Conservation (phyloP, 2,113 vertebrate genomes). For the Nymphicus hollandicus region DNA sequence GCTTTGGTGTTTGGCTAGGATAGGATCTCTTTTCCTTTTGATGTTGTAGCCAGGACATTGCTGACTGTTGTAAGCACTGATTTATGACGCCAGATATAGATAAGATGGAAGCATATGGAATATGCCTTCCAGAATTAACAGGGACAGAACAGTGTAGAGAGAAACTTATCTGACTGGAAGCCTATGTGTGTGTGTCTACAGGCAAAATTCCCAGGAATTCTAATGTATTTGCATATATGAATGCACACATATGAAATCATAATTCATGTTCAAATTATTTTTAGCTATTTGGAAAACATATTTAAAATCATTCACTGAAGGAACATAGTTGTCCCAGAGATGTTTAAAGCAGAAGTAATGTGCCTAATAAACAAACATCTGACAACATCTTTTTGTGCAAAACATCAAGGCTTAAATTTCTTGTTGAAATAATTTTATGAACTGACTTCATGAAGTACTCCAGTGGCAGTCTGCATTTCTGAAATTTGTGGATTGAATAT, state of each 20-base stretch:
- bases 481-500: not conserved
- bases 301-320: not conserved
- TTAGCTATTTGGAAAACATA: not conserved
- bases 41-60: not conserved
- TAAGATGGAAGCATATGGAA: not conserved
- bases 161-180: not conserved
- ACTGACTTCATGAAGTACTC: not conserved
- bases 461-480: not conserved
- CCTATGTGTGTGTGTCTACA: accelerated
- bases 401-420: not conserved
- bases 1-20: not conserved
- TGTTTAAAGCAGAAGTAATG: not conserved
- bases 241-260: not conserved
- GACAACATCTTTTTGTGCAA: not conserved
- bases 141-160: not conserved
- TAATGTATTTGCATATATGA: not conserved
- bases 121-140: not conserved
- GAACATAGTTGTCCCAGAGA: not conserved
- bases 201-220: not conserved
- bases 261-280: not conserved
- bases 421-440: not conserved
- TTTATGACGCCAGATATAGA: not conserved
- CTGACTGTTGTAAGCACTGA: not conserved
- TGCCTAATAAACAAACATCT: not conserved
- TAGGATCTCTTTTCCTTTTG: not conserved